These are phyloP conservation scores for Thaumetopoea pityocampa DNA, from an alignment of 1,140 invertebrate genomes.

Conservation along the genomic window DNA sequence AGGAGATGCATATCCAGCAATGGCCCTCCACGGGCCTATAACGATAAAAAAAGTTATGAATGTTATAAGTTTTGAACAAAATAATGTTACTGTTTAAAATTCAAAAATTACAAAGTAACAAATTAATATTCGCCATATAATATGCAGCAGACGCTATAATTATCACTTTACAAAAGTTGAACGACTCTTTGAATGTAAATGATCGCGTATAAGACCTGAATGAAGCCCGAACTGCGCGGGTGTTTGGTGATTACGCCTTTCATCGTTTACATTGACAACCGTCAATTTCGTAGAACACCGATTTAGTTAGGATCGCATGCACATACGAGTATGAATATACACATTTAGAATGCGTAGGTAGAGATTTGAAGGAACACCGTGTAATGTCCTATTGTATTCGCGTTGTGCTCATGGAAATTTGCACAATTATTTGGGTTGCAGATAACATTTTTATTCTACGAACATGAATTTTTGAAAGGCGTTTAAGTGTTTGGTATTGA, in stretches of 20 bases:
- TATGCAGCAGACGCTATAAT: too few relatives aligned
- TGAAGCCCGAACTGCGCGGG: constrained; percentile 13
- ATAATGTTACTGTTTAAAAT: too few relatives aligned
- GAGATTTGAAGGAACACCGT: constrained; percentile 31
- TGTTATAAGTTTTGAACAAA: too few relatives aligned
- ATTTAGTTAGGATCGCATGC: constrained; percentile 33
- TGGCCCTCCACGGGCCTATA: too few relatives aligned
- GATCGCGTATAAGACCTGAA: constrained; percentile 4
- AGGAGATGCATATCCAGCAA: too few relatives aligned
- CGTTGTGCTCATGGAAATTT: constrained; percentile 20
- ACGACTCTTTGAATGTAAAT: constrained; percentile 6
- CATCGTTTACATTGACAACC: constrained; percentile 22
- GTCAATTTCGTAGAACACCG: constrained; percentile 29
- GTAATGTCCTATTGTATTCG: constrained; percentile 38
- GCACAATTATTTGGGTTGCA: constrained; percentile 28
- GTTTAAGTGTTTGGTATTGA: background rate
- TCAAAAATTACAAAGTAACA: too few relatives aligned
- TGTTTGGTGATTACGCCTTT: constrained; percentile 23
- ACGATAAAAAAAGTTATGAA: too few relatives aligned
- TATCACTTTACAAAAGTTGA: constrained; percentile 7
- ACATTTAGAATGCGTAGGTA: constrained; percentile 28
- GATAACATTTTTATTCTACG: constrained; percentile 19
- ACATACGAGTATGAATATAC: constrained; percentile 19
- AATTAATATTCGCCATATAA: too few relatives aligned
- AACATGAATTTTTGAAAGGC: constrained; percentile 4